Evolutionary conservation across 2,113 vertebrate species (phyloP), one percentile per base, ranked within the genome.

Genomic region (Elephantulus edwardii): DNA sequence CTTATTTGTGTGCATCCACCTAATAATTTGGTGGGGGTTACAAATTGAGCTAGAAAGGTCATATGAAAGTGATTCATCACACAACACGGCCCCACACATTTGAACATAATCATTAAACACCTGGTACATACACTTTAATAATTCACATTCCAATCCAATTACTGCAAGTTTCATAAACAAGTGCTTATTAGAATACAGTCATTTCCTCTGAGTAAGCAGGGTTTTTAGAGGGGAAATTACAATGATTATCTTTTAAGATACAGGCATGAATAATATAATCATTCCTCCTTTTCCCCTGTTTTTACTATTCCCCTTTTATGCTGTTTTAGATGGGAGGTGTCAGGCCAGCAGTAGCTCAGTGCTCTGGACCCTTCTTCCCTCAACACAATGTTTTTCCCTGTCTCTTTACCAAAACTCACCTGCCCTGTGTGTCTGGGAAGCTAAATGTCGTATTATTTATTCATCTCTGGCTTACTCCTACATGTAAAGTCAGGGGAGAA

Each of bases 91-190:
- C 83, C 80, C 71, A 35, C 42, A 72, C 88, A 33, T 76, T 83
- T 58, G 44, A 94, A 91, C 38, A 89, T 52, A 79, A 83, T 88
- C 91, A 86, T 86, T 93, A 96, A 91, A 54, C 78, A 95, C 81
- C 79, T 95, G 83, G 91, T 72, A 89, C 90, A 91, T 60, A 90
- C 48, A 46, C 91, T 94, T 97, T 92, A 97, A 96, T 96, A 97
- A 97, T 96, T 96, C 96, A 96, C 83, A 95, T 95, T 95, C 83
- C 52, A 91, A 90, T 97, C 90, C 93, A 93, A 92, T 97, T 97
- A 95, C 90, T 66, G 24, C 26, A 68, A 95, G 86, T 97, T 97
- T 97, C 98, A 97, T 97, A 97, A 98, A 97, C 95, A 96, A 97
- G 93, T 72, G 85, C 77, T 97, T 95, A 95, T 95, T 97, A 95